These are phyloP conservation scores for Metacarcinus magister DNA, from an alignment of 2,888 invertebrate species.

Conservation along the genomic window DNA sequence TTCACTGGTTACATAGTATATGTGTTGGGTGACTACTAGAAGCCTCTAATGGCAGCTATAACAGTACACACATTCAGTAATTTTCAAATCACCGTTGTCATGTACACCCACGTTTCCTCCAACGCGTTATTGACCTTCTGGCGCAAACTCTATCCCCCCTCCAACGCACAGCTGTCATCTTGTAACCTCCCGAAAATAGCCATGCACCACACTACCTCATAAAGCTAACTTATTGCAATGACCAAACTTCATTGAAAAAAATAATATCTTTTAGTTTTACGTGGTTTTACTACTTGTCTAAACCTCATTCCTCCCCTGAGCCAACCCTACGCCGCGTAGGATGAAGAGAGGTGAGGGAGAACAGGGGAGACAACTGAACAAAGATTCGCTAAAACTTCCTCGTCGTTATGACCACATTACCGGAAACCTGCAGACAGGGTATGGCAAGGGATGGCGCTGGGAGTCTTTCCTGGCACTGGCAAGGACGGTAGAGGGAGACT, in stretches of 20 bases:
- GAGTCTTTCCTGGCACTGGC: constrained; percentile 11
- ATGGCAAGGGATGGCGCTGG: neutral
- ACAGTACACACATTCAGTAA: neutral
- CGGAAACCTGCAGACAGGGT: neutral
- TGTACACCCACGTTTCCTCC: neutral
- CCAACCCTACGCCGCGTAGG: neutral
- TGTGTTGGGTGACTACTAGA: neutral
- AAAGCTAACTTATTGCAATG: neutral
- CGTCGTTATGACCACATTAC: neutral
- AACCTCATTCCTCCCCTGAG: neutral
- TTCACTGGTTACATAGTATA: neutral
- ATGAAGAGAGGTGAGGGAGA: neutral
- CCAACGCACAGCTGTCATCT: neutral
- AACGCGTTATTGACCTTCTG: neutral
- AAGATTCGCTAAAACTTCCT: neutral
- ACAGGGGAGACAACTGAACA: neutral
- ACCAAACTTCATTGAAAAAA: neutral
- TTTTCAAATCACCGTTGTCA: neutral
- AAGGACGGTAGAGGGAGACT: neutral
- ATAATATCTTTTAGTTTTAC: neutral
- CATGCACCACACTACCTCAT: neutral
- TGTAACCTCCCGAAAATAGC: neutral
- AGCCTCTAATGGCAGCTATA: neutral
- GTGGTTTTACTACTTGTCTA: neutral
- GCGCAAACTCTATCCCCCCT: neutral